Evolutionary conservation across 2,888 invertebrate genomes (phyloP).

Genomic region (Drosophila neonasuta): DNA sequence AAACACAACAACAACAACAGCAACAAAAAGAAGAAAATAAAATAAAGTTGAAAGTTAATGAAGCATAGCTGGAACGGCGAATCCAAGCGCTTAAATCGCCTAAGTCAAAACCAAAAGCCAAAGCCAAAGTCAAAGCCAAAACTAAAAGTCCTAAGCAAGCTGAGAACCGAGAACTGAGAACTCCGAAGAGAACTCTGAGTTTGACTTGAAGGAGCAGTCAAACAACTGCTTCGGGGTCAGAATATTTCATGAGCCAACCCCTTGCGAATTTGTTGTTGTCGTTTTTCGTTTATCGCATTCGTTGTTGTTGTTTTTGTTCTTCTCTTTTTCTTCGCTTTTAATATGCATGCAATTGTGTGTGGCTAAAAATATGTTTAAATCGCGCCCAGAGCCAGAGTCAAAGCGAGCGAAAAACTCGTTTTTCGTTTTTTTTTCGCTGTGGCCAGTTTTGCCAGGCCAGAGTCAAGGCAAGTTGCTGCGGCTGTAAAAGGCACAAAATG

Average conservation of each 20-base stretch:
- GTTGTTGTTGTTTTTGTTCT: slow-evolving; percentile 8
- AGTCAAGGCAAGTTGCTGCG: slow-evolving; percentile 67
- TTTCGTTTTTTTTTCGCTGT: slow-evolving; percentile 30
- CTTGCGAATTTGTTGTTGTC: slow-evolving; percentile 27
- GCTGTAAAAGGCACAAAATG: slow-evolving; percentile 58
- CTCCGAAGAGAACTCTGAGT: not conserved
- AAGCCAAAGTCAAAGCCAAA: slow-evolving; percentile 17
- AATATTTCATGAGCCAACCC: slow-evolving; percentile 69
- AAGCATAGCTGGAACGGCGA: slow-evolving; percentile 56
- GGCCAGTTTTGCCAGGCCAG: slow-evolving; percentile 65
- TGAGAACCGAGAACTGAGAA: not conserved
- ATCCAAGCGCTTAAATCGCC: slow-evolving; percentile 53
- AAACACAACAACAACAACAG: too few relatives aligned
- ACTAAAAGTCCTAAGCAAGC: slow-evolving; percentile 27
- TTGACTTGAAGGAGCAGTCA: slow-evolving; percentile 55
- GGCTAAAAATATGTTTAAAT: slow-evolving; percentile 78
- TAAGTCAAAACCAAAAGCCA: slow-evolving; percentile 26
- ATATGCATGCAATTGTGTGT: slow-evolving; percentile 74
- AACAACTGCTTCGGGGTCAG: slow-evolving; percentile 73
- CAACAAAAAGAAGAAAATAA: not conserved
- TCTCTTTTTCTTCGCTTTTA: slow-evolving; percentile 53
- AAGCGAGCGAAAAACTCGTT: slow-evolving; percentile 55
- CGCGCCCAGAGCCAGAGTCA: slow-evolving; percentile 67
- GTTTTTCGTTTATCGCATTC: not conserved
- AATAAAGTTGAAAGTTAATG: slow-evolving; percentile 54